These are phyloP conservation scores for Orthochromis malagaraziensis DNA, from an alignment of 2,113 vertebrate genomes.

Conservation along the genomic window DNA sequence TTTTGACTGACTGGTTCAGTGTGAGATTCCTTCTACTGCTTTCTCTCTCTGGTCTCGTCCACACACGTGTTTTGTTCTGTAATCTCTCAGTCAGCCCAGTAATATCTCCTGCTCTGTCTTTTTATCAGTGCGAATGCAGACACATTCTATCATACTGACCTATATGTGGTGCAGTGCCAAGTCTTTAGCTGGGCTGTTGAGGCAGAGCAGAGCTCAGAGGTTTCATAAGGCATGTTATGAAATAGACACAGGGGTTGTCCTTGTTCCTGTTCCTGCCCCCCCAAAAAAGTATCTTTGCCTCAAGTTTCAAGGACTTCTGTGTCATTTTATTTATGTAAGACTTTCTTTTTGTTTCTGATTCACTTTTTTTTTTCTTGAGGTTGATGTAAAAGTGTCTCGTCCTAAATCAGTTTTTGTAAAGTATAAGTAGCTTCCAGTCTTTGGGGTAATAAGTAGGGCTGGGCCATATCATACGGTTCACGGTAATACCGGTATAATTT, in stretches of 20 bases:
- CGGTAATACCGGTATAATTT: too few relatives aligned
- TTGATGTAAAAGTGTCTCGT: not conserved
- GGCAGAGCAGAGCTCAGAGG: not conserved
- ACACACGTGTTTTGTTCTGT: not conserved
- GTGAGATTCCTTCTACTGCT: not conserved
- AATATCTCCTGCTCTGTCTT: not conserved
- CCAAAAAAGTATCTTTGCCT: not conserved
- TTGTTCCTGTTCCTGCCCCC: not conserved
- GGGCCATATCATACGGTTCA: too few relatives aligned
- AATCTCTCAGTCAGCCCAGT: not conserved
- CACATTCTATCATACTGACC: constrained; percentile 38
- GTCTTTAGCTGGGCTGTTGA: not conserved
- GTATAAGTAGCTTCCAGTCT: not conserved
- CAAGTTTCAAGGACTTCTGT: not conserved
- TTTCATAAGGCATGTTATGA: constrained; percentile 56
- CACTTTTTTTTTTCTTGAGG: not conserved
- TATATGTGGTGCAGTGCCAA: constrained; percentile 31
- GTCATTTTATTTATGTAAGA: not conserved
- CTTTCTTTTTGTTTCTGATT: not conserved
- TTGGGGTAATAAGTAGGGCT: not conserved
- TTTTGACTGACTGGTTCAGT: not conserved
- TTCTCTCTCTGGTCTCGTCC: not conserved
- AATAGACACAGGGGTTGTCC: constrained; percentile 13
- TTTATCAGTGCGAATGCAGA: not conserved
- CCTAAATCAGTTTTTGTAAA: not conserved